Conservation (phyloP, 2,113 vertebrate species). For the Chaenocephalus aceratus region DNA sequence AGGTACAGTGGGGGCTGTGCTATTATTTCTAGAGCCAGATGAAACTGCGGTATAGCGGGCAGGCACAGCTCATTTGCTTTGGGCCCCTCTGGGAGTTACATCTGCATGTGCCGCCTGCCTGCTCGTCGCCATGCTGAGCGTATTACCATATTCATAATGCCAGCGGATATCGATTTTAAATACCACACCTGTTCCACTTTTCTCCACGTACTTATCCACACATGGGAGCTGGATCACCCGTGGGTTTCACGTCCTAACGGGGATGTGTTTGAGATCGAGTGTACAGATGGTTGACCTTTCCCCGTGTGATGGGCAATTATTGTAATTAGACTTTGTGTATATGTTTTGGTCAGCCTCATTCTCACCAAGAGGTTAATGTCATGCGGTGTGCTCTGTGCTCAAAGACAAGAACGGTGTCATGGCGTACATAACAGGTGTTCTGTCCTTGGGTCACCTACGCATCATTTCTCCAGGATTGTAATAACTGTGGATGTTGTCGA, state of each 20-base stretch:
- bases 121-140: constrained; percentile 65
- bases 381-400: constrained; percentile 21
- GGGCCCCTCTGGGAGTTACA: constrained; percentile 71
- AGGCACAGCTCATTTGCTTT: constrained; percentile 81
- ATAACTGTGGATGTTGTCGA: background rate
- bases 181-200: constrained; percentile 77
- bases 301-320: constrained; percentile 54
- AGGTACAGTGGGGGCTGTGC: constrained; percentile 62
- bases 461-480: constrained; percentile 36
- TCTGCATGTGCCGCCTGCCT: constrained; percentile 71
- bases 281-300: constrained; percentile 42
- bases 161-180: constrained; percentile 76
- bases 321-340: constrained; percentile 50
- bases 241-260: constrained; percentile 19
- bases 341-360: constrained; percentile 51
- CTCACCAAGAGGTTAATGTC: constrained; percentile 37
- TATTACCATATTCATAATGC: constrained; percentile 81
- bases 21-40: constrained; percentile 79
- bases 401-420: constrained; percentile 31
- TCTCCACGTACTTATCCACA: constrained; percentile 35
- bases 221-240: constrained; percentile 20
- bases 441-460: constrained; percentile 15
- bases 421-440: constrained; percentile 41
- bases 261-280: constrained; percentile 44
- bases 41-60: constrained; percentile 74